Evolutionary conservation across 2,888 invertebrate genomes (phyloP), one percentile per base, ranked within the genome.

Genomic region (Corythucha ciliata): DNA sequence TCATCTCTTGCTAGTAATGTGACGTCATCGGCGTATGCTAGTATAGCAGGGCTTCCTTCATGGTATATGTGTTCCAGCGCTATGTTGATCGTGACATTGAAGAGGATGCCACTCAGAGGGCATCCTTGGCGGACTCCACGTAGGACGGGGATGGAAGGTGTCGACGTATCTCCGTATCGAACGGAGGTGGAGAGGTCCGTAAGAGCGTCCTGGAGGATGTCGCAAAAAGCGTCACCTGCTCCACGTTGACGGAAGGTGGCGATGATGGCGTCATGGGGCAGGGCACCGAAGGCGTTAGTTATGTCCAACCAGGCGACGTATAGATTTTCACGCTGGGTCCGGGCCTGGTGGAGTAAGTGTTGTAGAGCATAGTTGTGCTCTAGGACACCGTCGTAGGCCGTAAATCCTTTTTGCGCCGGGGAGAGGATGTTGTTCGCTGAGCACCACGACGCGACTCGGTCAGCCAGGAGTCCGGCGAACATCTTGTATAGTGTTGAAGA

Each of bases 401-500:
- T 39, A 18, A 54, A 50, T 2, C 50, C 50, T 37, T 52, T 55
- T 16, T 55, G 48, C 22, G 48, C 14, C 33, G 26, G 39, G 25
- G 48, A 37, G 10, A 55, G 18, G 8, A 49, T 20, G 22, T 45
- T 12, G 46, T 49, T 14, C n/a, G 18, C 12, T 8, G 12, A 1
- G 24, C 41, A 34, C 54, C 50, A 54, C 12, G 22, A 10, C 18
- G 25, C 2, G 2, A 54, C 34, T 6, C 52, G 16, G n/a, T 39
- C 41, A 6, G 50, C 37, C 10, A 56, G 29, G 14, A 53, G 40
- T 14, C 58, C 60, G 2, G 59, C 44, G 21, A 58, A 60, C 0
- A 64, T 54, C n/a, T 64, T 63, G 4, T 58, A 36, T 26, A 60
- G 57, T 3, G 59, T 61, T 6, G 58, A 25, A 4, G 61, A 58